Evolutionary conservation across 2,888 invertebrate genomes (phyloP).

Genomic region (Flabesymbios commensalis): DNA sequence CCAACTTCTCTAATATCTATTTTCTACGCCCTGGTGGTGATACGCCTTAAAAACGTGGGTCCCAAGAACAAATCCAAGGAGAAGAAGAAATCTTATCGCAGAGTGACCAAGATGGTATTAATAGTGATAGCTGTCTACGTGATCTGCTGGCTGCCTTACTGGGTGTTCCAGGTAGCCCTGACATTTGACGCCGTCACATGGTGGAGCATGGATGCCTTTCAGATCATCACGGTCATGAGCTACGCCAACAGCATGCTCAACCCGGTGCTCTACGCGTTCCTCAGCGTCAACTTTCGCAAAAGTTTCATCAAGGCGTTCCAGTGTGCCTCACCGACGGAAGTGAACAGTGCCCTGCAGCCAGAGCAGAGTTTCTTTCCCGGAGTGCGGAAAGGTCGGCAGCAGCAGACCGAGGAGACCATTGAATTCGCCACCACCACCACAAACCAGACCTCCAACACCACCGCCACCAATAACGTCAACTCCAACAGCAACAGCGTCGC

Average conservation of each 20-base stretch:
- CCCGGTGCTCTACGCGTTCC: slow-evolving; percentile 58
- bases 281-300: slow-evolving; percentile 58
- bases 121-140: slow-evolving; percentile 57
- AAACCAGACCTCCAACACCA: no score
- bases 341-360: background rate
- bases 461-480: no score
- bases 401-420: no score
- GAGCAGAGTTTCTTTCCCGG: slow-evolving; percentile 3
- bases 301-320: slow-evolving; percentile 58
- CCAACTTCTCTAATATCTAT: slow-evolving; percentile 55
- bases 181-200: background rate
- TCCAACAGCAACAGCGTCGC: no score
- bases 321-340: slow-evolving; percentile 31
- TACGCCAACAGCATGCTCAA: slow-evolving; percentile 59
- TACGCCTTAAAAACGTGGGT: slow-evolving; percentile 52
- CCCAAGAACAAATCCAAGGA: slow-evolving; percentile 54
- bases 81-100: slow-evolving; percentile 50
- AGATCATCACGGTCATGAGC: slow-evolving; percentile 53
- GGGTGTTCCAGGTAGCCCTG: slow-evolving; percentile 47
- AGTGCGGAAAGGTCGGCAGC: no score
- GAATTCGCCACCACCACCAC: no score
- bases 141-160: slow-evolving; percentile 59
- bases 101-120: slow-evolving; percentile 57
- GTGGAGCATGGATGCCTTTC: slow-evolving; percentile 41
- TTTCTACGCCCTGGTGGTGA: slow-evolving; percentile 56